Percentiles rank a stretch among this genome's conserved stretches.
These are phyloP conservation scores for Cepphus grylle DNA, from an alignment of 2,113 vertebrate species.

Conservation along the genomic window DNA sequence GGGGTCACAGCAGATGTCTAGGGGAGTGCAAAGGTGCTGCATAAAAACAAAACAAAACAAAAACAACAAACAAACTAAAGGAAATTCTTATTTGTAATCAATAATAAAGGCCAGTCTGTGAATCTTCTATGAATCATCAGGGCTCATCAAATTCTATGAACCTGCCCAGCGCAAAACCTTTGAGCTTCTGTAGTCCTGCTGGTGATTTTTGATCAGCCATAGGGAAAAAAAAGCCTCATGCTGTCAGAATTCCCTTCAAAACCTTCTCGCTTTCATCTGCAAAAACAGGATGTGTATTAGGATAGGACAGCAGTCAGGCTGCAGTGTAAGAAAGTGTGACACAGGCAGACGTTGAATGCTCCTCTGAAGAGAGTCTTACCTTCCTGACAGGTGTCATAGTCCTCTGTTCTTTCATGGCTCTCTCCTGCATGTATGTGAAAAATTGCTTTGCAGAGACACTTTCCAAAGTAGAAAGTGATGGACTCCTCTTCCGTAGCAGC, in stretches of 20 bases:
- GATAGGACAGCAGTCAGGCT: neutral
- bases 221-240: neutral
- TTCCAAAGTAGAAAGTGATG: neutral
- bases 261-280: neutral
- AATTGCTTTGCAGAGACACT: neutral
- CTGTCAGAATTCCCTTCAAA: neutral
- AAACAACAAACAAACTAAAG: fast-evolving
- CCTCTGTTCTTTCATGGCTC: neutral
- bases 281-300: neutral
- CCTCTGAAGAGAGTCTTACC: neutral
- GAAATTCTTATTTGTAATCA: neutral
- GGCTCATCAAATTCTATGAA: neutral
- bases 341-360: neutral
- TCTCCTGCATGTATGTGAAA: neutral
- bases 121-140: neutral
- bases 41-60: no score
- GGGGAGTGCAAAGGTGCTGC: neutral
- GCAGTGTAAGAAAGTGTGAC: neutral
- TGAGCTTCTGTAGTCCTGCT: neutral
- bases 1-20: neutral
- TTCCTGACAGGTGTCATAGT: neutral
- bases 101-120: neutral
- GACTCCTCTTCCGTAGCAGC: neutral
- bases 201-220: neutral
- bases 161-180: neutral